Conservation (phyloP, 2,888 invertebrate genomes). For the Eucriotettix oculatus region DNA sequence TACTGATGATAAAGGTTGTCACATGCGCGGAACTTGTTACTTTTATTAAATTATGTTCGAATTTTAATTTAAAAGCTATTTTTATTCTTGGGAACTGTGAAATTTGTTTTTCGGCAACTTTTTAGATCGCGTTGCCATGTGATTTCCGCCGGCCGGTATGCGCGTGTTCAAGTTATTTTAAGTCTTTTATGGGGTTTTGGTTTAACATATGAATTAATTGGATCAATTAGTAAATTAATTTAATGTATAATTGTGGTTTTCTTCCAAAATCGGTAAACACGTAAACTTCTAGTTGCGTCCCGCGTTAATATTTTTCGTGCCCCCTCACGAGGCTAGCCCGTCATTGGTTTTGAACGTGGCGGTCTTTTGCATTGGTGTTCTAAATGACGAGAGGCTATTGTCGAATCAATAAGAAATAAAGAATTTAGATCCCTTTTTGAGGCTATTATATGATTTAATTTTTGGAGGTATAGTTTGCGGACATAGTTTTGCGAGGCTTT, state of each 20-base stretch:
- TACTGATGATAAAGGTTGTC: too few species aligned
- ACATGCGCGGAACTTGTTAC: too few species aligned
- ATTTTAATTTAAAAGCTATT: too few species aligned
- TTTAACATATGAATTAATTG: too few species aligned
- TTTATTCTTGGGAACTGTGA: neutral
- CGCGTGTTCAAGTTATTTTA: too few species aligned
- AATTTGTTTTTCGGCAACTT: neutral
- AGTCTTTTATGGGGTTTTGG: too few species aligned
- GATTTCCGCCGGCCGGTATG: constrained; percentile 12
- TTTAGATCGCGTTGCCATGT: constrained; percentile 20
- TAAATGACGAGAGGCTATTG: neutral
- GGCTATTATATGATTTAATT: neutral
- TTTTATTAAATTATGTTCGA: too few species aligned
- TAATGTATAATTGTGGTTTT: too few species aligned
- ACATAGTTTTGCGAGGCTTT: too few species aligned
- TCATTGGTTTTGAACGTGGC: constrained; percentile 19
- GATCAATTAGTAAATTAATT: too few species aligned
- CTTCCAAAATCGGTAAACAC: too few species aligned
- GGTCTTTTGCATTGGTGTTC: constrained; percentile 16
- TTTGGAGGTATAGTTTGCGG: neutral
- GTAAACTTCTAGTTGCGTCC: constrained; percentile 17
- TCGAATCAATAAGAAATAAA: neutral
- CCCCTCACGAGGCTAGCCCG: constrained; percentile 22
- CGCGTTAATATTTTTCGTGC: constrained; percentile 8
- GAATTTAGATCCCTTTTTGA: too few species aligned